Base-by-base conservation (phyloP, 2,797 vertebrate genomes). In the Alectoris magna region DNA sequence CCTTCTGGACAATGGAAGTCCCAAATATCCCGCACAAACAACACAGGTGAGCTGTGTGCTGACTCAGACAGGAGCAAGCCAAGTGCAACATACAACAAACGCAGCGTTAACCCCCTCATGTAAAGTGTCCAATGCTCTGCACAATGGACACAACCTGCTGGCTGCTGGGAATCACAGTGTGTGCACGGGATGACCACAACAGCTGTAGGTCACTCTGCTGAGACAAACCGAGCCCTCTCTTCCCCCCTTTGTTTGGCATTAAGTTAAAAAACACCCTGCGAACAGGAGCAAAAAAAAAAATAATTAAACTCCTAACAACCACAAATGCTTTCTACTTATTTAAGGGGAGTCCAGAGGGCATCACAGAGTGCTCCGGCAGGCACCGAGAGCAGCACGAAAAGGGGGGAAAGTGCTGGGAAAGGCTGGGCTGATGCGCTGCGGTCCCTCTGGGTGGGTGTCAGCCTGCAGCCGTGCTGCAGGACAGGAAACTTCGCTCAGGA, bases 401-500 rank as follows among this genome's bases (percentile, higher is more conserved):
- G 80, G 91, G 74, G 77, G 81, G 91, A 90, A 90, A 87, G 60
- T 77, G 88, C 78, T 70, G 72, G 90, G 91, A 91, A 95, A 91
- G 59, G 64, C 51, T 31, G 27, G 51, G 51, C 27, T 53, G 51
- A 29, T 53, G 51, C 29, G 51, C 51, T 27, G 27, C 5, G 27
- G 51, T 29, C 51, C 51, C 10, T 92, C 68, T 87, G 73, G 72
- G 85, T 76, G 84, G 91, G 79, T 74, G 89, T 87, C 39, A 93
- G 91, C 72, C 81, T 24, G 58, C 58, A 66, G 16, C 87, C 22
- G 41, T 1, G 7, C 79, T 93, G 90, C 89, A 93, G 63, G 91
- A 87, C 84, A 96, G 94, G 95, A 96, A 96, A 95, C 87, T 93
- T 92, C 24, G 84, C 92, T 72, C 67, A 78, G 87, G 70, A 93